Conservation (phyloP, 2,888 invertebrate species). For the Electrophaes corylata region DNA sequence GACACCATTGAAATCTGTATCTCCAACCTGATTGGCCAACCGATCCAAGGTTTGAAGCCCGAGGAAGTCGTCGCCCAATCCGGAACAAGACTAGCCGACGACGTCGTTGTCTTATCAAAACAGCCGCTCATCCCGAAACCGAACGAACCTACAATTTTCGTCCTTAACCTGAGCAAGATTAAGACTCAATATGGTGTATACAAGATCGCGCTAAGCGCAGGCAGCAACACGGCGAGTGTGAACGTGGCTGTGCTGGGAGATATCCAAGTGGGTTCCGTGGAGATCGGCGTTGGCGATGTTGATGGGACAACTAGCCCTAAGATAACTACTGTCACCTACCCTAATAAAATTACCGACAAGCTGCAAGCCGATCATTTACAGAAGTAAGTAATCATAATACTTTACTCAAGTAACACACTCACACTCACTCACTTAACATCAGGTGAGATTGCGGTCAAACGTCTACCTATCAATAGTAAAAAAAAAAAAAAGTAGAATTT, state of each 20-base stretch:
- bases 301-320: constrained; percentile 94
- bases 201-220: constrained; percentile 90
- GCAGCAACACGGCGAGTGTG: constrained; percentile 84
- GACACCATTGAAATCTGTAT: constrained; percentile 89
- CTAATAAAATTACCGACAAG: constrained; percentile 87
- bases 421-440: too few relatives aligned
- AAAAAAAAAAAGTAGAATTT: too few relatives aligned
- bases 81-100: constrained; percentile 89
- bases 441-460: too few relatives aligned
- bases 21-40: constrained; percentile 89
- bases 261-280: constrained; percentile 89
- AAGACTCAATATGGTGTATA: constrained; percentile 94
- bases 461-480: too few relatives aligned
- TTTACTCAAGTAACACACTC: too few relatives aligned
- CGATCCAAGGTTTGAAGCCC: constrained; percentile 85
- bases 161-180: constrained; percentile 89
- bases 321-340: constrained; percentile 88
- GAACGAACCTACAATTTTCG: constrained; percentile 87
- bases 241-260: constrained; percentile 90
- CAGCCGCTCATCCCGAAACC: constrained; percentile 82
- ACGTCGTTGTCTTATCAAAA: constrained; percentile 89
- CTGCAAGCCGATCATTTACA: constrained; percentile 96
- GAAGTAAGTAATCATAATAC: too few relatives aligned
- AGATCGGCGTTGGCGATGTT: constrained; percentile 94
- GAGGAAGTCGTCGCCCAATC: constrained; percentile 90